Evolutionary conservation across 2,888 invertebrate genomes (phyloP).

Genomic region (Diarsia brunnea): DNA sequence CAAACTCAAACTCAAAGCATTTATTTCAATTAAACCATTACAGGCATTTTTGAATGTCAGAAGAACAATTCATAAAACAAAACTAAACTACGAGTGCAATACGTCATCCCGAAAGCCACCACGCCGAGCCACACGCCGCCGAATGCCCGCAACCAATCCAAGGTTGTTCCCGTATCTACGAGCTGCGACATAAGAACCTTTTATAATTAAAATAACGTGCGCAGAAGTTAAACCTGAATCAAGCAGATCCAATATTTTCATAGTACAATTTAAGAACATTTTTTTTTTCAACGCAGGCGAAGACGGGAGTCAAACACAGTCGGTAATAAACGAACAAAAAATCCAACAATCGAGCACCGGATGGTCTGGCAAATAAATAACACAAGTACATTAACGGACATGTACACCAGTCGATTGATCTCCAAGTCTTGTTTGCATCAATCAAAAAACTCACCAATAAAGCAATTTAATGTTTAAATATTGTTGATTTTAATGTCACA

Average conservation of each 20-base stretch:
- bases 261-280: constrained; percentile 1
- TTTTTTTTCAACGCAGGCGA: constrained; percentile 28
- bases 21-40: too few species aligned
- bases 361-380: constrained; percentile 69
- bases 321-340: constrained; percentile 69
- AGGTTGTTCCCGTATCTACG: background rate
- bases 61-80: too few species aligned
- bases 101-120: too few species aligned
- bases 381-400: constrained; percentile 62
- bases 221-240: background rate
- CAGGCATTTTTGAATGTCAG: too few species aligned
- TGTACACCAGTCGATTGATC: constrained; percentile 62
- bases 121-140: too few species aligned
- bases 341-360: constrained; percentile 65
- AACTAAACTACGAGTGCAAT: too few species aligned
- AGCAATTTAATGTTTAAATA: constrained; percentile 65
- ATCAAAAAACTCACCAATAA: constrained; percentile 62
- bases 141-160: too few species aligned
- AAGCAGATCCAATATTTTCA: background rate
- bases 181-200: background rate
- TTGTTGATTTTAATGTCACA: constrained; percentile 70
- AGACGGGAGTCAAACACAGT: constrained; percentile 56
- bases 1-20: too few species aligned
- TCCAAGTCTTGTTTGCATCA: constrained; percentile 59
- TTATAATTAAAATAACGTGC: too few species aligned